phyloP scores from a whole-genome alignment of 2,888 invertebrate species.

The Drosophila quinaria region DNA sequence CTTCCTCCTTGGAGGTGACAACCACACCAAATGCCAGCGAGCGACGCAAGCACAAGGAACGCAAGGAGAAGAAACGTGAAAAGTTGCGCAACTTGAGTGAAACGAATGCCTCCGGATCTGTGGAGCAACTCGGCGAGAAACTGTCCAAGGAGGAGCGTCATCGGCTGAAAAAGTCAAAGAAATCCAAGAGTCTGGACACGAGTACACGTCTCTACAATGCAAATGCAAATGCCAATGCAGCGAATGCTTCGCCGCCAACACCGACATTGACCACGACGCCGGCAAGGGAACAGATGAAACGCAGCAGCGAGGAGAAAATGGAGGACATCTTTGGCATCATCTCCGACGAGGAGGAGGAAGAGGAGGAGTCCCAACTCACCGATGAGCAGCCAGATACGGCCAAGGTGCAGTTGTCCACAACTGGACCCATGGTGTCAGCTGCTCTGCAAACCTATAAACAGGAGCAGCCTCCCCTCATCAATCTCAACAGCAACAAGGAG shows the following conservation, averaged over 20 bases:
- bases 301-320: conserved; percentile 91
- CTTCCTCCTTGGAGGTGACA: conserved; percentile 15
- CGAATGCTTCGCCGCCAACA: conserved; percentile 27
- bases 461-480: conserved; percentile 64
- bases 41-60: conserved; percentile 85
- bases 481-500: conserved; percentile 47
- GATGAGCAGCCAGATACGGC: conserved; percentile 63
- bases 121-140: conserved; percentile 71
- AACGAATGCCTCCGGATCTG: conserved; percentile 56
- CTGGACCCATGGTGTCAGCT: conserved; percentile 84
- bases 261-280: conserved; percentile 12
- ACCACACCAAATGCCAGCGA: conserved; percentile 55
- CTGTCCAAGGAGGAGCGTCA: conserved; percentile 85
- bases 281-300: conserved; percentile 6
- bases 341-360: conserved; percentile 91
- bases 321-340: conserved; percentile 95
- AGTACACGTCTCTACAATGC: conserved; percentile 59
- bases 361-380: conserved; percentile 85
- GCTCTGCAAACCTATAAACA: conserved; percentile 85
- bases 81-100: conserved; percentile 79
- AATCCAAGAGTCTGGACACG: conserved; percentile 84
- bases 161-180: conserved; percentile 87
- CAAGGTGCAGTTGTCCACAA: conserved; percentile 63
- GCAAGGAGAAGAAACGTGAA: conserved; percentile 85
- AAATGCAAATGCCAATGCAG: conserved; percentile 33